Conservation (phyloP, 30 jellyfish, hydroid and myxozoan genomes). For the Hydra vulgaris region DNA sequence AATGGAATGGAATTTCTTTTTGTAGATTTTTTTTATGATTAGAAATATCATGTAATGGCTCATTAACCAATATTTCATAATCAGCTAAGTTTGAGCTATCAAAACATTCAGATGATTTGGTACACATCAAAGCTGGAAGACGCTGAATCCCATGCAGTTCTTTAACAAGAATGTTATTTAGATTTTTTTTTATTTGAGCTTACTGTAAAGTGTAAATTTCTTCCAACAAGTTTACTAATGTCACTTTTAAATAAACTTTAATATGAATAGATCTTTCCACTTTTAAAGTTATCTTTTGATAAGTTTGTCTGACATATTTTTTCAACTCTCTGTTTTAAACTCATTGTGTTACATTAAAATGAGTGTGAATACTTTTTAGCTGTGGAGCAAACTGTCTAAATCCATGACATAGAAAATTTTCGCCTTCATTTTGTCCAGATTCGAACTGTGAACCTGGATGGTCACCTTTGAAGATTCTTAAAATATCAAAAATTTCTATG, state of each 20-base stretch:
- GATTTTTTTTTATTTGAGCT: not conserved
- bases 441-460: conserved; percentile 18
- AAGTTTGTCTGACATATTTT: not conserved
- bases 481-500: not conserved
- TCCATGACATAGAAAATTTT: not conserved
- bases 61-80: conserved; percentile 9
- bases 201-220: not conserved
- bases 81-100: not conserved
- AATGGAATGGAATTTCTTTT: conserved; percentile 5
- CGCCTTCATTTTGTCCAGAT: conserved; percentile 13
- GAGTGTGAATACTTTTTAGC: not conserved
- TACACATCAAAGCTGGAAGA: conserved; percentile 8
- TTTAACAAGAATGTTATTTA: not conserved
- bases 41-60: conserved; percentile 14
- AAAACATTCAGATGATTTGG: not conserved
- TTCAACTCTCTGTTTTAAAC: not conserved
- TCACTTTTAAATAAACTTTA: not conserved
- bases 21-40: conserved; percentile 2
- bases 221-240: not conserved
- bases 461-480: conserved; percentile 14
- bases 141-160: conserved; percentile 25
- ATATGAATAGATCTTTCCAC: not conserved
- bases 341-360: not conserved
- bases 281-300: not conserved
- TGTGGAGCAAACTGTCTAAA: not conserved